Evolutionary conservation across 2,888 invertebrate genomes (phyloP), one percentile per base, ranked within the genome.

Genomic region (Meiosimyza decipiens): DNA sequence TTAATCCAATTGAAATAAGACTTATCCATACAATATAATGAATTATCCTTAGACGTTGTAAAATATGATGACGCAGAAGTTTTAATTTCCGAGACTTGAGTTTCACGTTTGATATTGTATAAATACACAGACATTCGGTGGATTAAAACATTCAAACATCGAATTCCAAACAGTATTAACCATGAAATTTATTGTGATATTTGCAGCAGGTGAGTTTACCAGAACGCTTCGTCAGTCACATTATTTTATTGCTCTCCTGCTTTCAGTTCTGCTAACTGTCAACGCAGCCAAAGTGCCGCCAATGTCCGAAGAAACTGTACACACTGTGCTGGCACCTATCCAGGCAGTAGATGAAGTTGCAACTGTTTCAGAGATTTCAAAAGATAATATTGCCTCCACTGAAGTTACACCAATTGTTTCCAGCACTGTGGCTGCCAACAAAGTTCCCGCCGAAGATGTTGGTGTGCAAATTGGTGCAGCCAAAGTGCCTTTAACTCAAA

Each of bases 281-380:
- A 76, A 65, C 68, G 72, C 83, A 77, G 83, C 77, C 77, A 81
- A 82, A 82, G 81, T 83, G 76, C 77, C 77, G 76, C 71, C 52
- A 66, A 57, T 62, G 13, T 64, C 49, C 49, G 50, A 55, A 18
- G 54, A 22, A 6, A 47, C 11, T 5, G 4, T 13, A 11, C 18
- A 49, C 2, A 18, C 12, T 6, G 51, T 16, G 12, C 50, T 62
- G n/a, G 54, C 18, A 3, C 55, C n/a, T 16, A 16, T 51, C 40
- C 49, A 49, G 16, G 3, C 50, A 47, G 22, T 15, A 33, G 6
- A 11, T 12, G 63, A 50, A 3, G 71, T 66, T 40, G 73, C 75
- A 7, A 52, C 66, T 12, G 72, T 77, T 15, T 28, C 59, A 13
- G 65, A 74, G 55, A 64, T 74, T 9, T 5, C 54, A 7, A 75